Percentiles rank a stretch among this genome's conserved stretches.
These are phyloP conservation scores for Ochlodes sylvanus DNA, from an alignment of 2,888 invertebrate species.

Conservation along the genomic window DNA sequence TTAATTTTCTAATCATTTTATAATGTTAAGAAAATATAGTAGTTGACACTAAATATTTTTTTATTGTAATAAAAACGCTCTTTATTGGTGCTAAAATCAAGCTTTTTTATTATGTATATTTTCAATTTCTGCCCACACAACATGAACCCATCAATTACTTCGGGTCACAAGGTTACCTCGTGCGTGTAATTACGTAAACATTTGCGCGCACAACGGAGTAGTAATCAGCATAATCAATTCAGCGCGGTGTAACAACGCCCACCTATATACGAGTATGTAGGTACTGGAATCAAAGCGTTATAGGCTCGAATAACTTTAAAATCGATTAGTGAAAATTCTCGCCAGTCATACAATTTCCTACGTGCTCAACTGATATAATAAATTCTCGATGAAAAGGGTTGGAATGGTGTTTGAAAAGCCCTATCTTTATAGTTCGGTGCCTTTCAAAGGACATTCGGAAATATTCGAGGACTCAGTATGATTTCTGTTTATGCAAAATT, in stretches of 20 bases:
- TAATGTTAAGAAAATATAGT: no score
- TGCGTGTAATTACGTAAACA: no score
- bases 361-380: slow-evolving; percentile 19
- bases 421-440: slow-evolving; percentile 27
- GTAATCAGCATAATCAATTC: not conserved
- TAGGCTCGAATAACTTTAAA: slow-evolving; percentile 38
- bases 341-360: slow-evolving; percentile 15
- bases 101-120: no score
- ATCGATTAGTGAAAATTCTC: slow-evolving; percentile 38
- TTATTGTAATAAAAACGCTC: no score
- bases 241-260: slow-evolving; percentile 10
- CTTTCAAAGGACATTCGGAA: slow-evolving; percentile 13
- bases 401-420: slow-evolving; percentile 11
- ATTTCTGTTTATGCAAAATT: not conserved
- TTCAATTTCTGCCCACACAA: no score
- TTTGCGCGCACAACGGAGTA: no score
- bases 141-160: no score
- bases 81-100: no score
- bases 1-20: no score
- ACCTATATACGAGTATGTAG: no score
- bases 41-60: no score
- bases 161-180: no score
- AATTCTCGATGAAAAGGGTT: slow-evolving; percentile 19
- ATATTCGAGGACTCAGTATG: not conserved
- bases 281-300: slow-evolving; percentile 13